phyloP scores from a whole-genome alignment of 2,888 invertebrate species.

The Athetis lepigone region DNA sequence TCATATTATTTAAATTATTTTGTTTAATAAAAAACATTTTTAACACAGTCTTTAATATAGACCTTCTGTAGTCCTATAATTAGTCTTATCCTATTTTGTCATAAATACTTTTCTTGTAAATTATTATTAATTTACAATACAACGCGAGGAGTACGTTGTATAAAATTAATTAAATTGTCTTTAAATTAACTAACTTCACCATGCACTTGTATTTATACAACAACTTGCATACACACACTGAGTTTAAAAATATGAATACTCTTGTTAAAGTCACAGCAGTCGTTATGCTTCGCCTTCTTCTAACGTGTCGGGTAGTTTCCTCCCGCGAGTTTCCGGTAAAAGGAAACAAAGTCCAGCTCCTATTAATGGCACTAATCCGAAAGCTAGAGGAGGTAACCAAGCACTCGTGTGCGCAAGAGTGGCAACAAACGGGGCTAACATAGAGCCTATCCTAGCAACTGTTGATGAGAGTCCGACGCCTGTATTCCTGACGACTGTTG shows the following conservation, averaged over 20 bases:
- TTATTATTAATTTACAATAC: conserved; percentile 26
- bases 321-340: conserved; percentile 95
- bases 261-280: conserved; percentile 45
- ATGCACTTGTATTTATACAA: no score
- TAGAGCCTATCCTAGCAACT: conserved; percentile 96
- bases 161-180: conserved; percentile 47
- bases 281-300: conserved; percentile 93
- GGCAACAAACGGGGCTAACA: conserved; percentile 95
- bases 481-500: conserved; percentile 96
- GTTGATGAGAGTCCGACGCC: conserved; percentile 96
- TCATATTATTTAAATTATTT: conserved; percentile 7
- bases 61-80: conserved; percentile 56
- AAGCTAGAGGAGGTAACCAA: conserved; percentile 93
- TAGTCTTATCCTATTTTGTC: conserved; percentile 38
- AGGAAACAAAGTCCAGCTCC: conserved; percentile 92
- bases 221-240: no score
- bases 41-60: conserved; percentile 83
- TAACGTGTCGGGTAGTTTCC: conserved; percentile 94
- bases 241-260: conserved; percentile 63
- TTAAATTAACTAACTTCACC: conserved; percentile 43
- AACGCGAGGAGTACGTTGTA: conserved; percentile 37
- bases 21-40: conserved; percentile 59
- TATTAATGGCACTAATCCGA: conserved; percentile 93
- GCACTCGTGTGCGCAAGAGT: conserved; percentile 89
- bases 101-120: conserved; percentile 42